Conservation (phyloP, 1,140 invertebrate genomes). For the Chrysomallon squamiferum region DNA sequence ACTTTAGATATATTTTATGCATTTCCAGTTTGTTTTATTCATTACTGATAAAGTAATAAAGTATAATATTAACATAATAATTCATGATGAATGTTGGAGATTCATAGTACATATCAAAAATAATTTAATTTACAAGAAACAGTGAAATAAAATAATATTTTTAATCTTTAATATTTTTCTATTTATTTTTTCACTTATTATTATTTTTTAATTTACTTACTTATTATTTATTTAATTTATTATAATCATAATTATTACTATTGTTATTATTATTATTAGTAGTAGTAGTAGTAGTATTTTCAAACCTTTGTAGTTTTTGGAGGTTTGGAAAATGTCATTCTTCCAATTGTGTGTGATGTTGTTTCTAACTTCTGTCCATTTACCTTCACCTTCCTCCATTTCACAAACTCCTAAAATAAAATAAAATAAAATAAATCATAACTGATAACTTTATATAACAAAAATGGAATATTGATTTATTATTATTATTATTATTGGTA, state of each 20-base stretch:
- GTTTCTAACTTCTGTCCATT: slow-evolving; percentile 34
- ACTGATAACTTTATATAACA: background rate
- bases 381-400: slow-evolving; percentile 52
- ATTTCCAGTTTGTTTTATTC: too few relatives aligned
- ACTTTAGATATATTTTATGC: too few relatives aligned
- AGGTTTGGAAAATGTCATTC: slow-evolving; percentile 67
- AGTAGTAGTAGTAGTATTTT: background rate
- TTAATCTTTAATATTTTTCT: background rate
- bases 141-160: background rate
- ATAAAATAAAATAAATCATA: background rate
- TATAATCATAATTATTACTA: background rate
- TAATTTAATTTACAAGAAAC: too few relatives aligned
- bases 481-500: background rate
- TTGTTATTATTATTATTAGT: background rate
- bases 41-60: too few relatives aligned
- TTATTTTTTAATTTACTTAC: background rate
- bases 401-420: slow-evolving; percentile 42
- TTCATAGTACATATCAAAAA: too few relatives aligned
- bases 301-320: slow-evolving; percentile 66
- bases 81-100: too few relatives aligned
- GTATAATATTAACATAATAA: too few relatives aligned
- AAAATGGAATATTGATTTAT: background rate
- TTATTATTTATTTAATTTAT: background rate
- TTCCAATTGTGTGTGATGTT: slow-evolving; percentile 63
- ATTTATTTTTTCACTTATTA: background rate